These are phyloP conservation scores for Ceratoteleas bidentatus DNA, from an alignment of 1,140 invertebrate species.

Conservation along the genomic window DNA sequence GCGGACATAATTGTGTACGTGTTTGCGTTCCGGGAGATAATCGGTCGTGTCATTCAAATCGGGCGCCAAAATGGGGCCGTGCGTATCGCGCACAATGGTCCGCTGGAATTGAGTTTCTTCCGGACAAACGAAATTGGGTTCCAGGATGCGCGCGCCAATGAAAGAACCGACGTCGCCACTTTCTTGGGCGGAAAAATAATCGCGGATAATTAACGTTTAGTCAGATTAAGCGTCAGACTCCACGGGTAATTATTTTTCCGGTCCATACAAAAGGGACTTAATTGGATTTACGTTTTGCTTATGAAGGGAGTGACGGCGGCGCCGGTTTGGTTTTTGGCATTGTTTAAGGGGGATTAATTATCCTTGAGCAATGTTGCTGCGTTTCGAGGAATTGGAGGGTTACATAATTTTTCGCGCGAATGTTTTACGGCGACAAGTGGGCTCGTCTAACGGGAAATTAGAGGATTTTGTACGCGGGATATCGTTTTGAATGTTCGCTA, in stretches of 20 bases:
- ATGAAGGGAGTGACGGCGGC: too few species aligned
- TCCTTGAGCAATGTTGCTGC: too few species aligned
- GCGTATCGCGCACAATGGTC: neutral
- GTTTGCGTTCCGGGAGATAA: constrained; percentile 9
- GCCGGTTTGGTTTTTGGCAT: too few species aligned
- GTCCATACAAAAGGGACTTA: neutral
- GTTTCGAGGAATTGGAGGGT: too few species aligned
- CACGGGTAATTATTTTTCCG: constrained; percentile 1
- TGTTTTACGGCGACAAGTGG: too few species aligned
- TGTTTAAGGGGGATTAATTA: too few species aligned
- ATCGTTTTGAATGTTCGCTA: too few species aligned
- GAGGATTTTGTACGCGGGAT: too few species aligned
- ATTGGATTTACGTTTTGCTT: constrained; percentile 1
- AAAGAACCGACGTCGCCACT: neutral
- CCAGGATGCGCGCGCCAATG: too few species aligned
- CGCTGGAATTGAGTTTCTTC: neutral
- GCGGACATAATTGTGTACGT: neutral
- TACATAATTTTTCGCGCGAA: too few species aligned
- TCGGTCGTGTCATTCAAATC: constrained; percentile 5
- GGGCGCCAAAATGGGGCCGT: constrained; percentile 1
- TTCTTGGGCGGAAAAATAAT: constrained; percentile 8
- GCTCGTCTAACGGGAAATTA: too few species aligned
- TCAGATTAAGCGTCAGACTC: neutral
- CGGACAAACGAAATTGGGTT: too few species aligned
- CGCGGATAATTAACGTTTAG: constrained; percentile 14